Evolutionary conservation across 1,140 invertebrate species (phyloP), one percentile per base, ranked within the genome.

Genomic region (Plutomurus gul): DNA sequence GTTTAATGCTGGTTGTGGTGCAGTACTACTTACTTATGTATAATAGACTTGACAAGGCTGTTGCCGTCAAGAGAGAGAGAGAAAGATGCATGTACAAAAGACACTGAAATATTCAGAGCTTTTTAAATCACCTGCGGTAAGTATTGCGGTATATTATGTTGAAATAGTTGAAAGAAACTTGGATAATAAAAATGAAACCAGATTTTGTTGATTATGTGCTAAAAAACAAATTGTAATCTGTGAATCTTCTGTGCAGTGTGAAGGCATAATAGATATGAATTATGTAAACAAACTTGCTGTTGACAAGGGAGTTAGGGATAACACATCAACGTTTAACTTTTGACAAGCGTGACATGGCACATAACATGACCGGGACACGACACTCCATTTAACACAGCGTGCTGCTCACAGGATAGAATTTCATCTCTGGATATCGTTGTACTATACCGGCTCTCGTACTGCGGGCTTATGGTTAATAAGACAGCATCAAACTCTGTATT

Each of bases 111-210:
- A 60, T 60, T 60, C 33, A 65, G 36, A 30, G 36, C 25, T 65
- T 65, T 65, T 65, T 65, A 65, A 65, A 33, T 65, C 56, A 27
- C 56, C 56, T 33, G 30, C 25, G 56, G 56, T 36, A n/a, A n/a
- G 4, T n/a, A 1, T 65, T 65, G 56, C 56, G 56, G 56, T 65
- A 65, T n/a, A n/a, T n/a, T n/a, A n/a, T n/a, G n/a, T n/a, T n/a
- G n/a, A n/a, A n/a, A n/a, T 65, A 6, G 13, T 16, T 18, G 13
- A 30, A 65, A 33, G 56, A 65, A 65, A 33, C 56, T 30, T 65
- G 56, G 27, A 11, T 65, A 65, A 65, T 65, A 65, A 65, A 65
- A 65, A 65, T 65, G 56, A 65, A 65, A 65, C 56, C 22, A 65
- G 56, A 65, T 33, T 33, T 36, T 16, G 30, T 36, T 30, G 18